Conservation (phyloP, 2,888 invertebrate genomes). For the Celastrina argiolus region DNA sequence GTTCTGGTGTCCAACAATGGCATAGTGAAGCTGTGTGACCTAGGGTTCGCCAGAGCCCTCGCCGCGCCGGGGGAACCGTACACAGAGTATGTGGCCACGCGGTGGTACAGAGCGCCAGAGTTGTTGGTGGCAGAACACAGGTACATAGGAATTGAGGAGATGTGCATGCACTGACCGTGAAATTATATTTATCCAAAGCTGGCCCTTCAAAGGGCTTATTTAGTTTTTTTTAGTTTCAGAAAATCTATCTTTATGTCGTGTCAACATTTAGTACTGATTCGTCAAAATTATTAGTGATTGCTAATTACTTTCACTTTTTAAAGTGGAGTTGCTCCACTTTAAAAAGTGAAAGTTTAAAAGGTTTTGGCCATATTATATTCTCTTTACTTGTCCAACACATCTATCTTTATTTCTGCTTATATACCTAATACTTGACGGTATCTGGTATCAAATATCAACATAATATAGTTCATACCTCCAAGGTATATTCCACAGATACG, state of each 20-base stretch:
- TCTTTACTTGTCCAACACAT: no score
- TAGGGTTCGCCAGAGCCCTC: slow-evolving; percentile 89
- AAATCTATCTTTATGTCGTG: neutral
- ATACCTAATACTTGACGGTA: no score
- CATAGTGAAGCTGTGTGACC: slow-evolving; percentile 93
- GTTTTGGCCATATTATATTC: no score
- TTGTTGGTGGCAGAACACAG: slow-evolving; percentile 88
- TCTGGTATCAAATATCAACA: no score
- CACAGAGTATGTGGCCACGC: slow-evolving; percentile 93
- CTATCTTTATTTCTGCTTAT: no score
- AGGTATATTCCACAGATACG: slow-evolving; percentile 61
- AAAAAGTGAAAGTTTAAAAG: no score
- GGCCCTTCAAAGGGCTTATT: slow-evolving; percentile 5
- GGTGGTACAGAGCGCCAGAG: slow-evolving; percentile 94
- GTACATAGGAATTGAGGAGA: slow-evolving; percentile 42
- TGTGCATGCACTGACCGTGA: neutral
- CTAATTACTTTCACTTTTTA: no score
- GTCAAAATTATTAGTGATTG: no score
- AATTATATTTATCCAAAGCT: neutral
- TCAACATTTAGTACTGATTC: neutral
- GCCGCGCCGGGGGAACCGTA: slow-evolving; percentile 86
- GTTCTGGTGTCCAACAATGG: slow-evolving; percentile 88
- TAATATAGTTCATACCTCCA: no score
- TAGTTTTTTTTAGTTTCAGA: neutral
- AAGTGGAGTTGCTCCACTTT: no score